These are phyloP conservation scores for Nesidiocoris tenuis DNA, from an alignment of 2,888 invertebrate species.

Conservation along the genomic window DNA sequence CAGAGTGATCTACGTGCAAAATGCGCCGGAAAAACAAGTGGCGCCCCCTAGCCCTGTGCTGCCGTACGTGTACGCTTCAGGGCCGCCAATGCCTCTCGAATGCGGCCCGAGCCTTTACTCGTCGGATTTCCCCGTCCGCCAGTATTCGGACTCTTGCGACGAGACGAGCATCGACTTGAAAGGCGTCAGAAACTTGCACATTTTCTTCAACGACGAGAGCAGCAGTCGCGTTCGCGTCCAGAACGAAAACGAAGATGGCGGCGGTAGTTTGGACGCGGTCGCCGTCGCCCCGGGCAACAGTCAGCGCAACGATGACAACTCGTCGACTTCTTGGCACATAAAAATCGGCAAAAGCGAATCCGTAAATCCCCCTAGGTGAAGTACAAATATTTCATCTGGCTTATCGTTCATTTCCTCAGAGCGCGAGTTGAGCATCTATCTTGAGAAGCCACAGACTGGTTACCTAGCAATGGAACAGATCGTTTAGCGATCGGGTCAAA, in stretches of 20 bases:
- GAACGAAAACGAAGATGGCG: constrained; percentile 49
- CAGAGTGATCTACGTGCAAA: constrained; percentile 89
- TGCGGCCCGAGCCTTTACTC: constrained; percentile 1
- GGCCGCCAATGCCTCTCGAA: neutral
- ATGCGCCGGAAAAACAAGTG: constrained; percentile 73
- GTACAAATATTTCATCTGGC: neutral
- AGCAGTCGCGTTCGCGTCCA: constrained; percentile 50
- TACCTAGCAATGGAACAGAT: too few species aligned
- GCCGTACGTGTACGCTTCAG: neutral
- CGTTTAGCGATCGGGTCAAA: too few species aligned
- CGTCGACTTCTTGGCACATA: constrained; percentile 49
- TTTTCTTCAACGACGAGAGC: constrained; percentile 52
- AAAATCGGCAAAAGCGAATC: constrained; percentile 48
- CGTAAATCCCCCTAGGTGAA: constrained; percentile 17
- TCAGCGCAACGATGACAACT: constrained; percentile 34
- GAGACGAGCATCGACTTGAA: constrained; percentile 52
- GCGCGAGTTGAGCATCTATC: too few species aligned
- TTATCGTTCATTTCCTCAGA: too few species aligned
- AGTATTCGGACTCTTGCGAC: constrained; percentile 46
- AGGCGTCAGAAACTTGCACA: constrained; percentile 52
- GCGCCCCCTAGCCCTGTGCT: constrained; percentile 7
- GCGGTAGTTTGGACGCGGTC: constrained; percentile 44
- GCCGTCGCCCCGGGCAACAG: constrained; percentile 14
- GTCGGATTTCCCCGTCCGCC: constrained; percentile 2
- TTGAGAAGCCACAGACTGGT: too few species aligned